A percentile compares a stretch with the other conserved stretches of the same genome.
These are phyloP conservation scores for Archips xylosteana DNA, from an alignment of 2,888 invertebrate genomes.

Conservation along the genomic window DNA sequence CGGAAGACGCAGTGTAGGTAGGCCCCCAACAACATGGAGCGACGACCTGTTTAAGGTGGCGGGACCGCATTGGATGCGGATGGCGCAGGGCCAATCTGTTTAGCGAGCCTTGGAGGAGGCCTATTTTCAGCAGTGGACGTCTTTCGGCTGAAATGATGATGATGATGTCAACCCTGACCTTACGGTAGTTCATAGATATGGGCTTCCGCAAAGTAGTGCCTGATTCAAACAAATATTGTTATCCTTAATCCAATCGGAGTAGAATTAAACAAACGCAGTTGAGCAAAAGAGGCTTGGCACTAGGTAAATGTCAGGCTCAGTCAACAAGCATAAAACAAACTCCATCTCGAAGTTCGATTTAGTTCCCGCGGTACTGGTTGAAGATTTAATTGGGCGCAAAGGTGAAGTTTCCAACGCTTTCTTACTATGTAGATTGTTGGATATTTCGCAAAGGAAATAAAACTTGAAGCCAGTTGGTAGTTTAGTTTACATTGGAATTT, in stretches of 20 bases:
- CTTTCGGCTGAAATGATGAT: too few relatives aligned
- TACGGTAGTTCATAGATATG: too few relatives aligned
- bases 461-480: not conserved
- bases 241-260: not conserved
- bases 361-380: slow-evolving; percentile 20
- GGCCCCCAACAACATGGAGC: too few relatives aligned
- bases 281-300: not conserved
- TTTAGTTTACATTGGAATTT: not conserved
- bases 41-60: too few relatives aligned
- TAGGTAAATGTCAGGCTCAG: slow-evolving; percentile 22
- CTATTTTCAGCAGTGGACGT: too few relatives aligned
- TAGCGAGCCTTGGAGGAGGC: too few relatives aligned
- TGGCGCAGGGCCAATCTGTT: too few relatives aligned
- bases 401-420: slow-evolving; percentile 38
- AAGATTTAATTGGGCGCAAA: slow-evolving; percentile 36
- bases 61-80: too few relatives aligned
- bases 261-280: not conserved
- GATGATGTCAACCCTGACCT: too few relatives aligned
- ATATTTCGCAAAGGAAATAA: not conserved
- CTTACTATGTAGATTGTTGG: slow-evolving; percentile 33
- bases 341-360: slow-evolving; percentile 38
- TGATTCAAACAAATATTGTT: not conserved
- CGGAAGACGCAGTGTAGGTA: too few relatives aligned
- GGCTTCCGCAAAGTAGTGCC: too few relatives aligned
- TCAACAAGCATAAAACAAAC: slow-evolving; percentile 39